These are phyloP conservation scores for Heterotilapia buettikoferi DNA, from an alignment of 2,113 vertebrate genomes.

Conservation along the genomic window DNA sequence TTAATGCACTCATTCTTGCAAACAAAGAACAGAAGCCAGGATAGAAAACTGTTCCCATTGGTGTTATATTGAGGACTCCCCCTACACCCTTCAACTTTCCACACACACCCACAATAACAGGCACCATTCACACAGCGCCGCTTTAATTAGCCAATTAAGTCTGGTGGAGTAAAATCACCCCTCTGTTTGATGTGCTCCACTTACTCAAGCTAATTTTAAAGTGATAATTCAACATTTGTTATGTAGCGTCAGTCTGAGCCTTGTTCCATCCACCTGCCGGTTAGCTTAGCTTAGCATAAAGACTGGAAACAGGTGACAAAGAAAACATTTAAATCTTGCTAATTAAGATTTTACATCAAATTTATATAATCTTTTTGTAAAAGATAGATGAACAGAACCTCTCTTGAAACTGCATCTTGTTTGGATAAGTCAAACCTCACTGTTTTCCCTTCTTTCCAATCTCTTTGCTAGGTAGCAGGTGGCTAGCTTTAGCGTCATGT, in stretches of 20 bases:
- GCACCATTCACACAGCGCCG: not conserved
- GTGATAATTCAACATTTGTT: not conserved
- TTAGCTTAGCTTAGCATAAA: not conserved
- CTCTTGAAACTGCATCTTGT: not conserved
- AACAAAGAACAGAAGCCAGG: slow-evolving; percentile 6
- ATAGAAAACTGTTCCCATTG: not conserved
- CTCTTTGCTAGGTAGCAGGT: not conserved
- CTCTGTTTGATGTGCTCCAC: not conserved
- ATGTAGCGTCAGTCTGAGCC: not conserved
- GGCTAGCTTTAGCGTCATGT: not conserved
- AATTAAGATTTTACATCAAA: not conserved
- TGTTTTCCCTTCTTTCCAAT: not conserved
- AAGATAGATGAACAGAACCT: not conserved
- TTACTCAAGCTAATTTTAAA: not conserved
- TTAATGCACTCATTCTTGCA: slow-evolving; percentile 9
- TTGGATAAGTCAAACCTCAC: not conserved
- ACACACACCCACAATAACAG: not conserved
- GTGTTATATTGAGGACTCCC: not conserved
- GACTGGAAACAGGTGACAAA: not conserved
- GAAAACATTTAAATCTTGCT: not conserved
- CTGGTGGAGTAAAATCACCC: not conserved
- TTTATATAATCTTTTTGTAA: not conserved
- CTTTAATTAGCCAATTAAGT: slow-evolving; percentile 48
- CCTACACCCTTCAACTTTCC: not conserved
- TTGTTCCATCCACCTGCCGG: not conserved